A percentile compares a stretch with the other conserved stretches of the same genome.
Conservation (phyloP, 2,888 invertebrate genomes). For the Conistra vaccinii region DNA sequence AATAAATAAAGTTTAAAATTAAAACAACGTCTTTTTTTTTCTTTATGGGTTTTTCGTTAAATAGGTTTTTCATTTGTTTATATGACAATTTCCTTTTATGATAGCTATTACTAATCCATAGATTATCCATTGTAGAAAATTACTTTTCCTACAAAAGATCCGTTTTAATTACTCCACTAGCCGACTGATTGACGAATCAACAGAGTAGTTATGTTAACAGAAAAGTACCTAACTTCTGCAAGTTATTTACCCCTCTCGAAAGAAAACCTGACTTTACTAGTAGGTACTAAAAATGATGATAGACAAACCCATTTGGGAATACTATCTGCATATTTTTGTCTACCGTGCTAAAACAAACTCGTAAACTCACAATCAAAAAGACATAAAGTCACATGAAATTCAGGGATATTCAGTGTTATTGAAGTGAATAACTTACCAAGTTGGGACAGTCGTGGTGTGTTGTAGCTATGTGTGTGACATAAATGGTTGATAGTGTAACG, state of each 20-base stretch:
- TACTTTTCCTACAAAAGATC: neutral
- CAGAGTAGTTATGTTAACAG: neutral
- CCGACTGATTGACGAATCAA: neutral
- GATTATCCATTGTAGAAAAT: neutral
- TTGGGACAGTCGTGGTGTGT: slow-evolving; percentile 20
- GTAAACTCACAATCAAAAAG: slow-evolving; percentile 46
- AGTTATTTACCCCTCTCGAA: neutral
- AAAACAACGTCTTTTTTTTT: no score
- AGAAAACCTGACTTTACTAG: neutral
- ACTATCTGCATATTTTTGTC: slow-evolving; percentile 29
- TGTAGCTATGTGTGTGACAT: slow-evolving; percentile 44
- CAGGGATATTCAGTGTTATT: slow-evolving; percentile 34
- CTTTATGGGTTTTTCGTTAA: no score
- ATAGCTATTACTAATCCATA: neutral
- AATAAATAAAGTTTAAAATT: no score
- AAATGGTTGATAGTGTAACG: slow-evolving; percentile 54
- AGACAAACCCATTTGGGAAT: neutral
- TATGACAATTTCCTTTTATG: neutral
- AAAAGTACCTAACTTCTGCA: neutral
- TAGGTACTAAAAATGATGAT: neutral
- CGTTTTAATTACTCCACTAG: neutral
- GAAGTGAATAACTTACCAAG: slow-evolving; percentile 41
- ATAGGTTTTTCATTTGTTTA: neutral
- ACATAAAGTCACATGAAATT: slow-evolving; percentile 30
- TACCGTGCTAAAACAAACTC: slow-evolving; percentile 22